Base-by-base conservation (phyloP, 2,888 invertebrate species). In the Mythimna pallens region DNA sequence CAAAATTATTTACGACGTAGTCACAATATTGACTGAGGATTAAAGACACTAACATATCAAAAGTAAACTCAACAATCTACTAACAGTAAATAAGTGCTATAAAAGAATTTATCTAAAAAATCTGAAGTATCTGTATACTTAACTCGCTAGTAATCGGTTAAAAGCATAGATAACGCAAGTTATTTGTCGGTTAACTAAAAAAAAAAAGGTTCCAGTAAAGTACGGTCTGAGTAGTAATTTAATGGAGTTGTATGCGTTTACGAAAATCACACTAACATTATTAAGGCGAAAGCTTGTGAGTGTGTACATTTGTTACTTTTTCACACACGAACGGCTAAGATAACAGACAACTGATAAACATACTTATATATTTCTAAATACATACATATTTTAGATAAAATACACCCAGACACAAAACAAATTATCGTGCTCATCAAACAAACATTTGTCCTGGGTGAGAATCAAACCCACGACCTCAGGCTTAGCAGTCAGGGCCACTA, bases 111-210 rank as follows among this genome's bases (percentile, higher is more conserved):
- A 85, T 87, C 86, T 73, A 69, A 85, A 83, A 80, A 76, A 87
- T 85, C 87, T 82, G 58, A 73, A 86, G 83, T 73, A 72, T 59
- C 58, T 77, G 70, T 65, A 36, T 50, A 50, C 74, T 84, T 69
- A 57, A 71, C 65, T 75, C 52, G 57, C 61, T 22, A 25, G 76
- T 78, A 85, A 87, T 87, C 87, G 76, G 86, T 86, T 86, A 79
- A 83, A 85, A 81, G 86, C 76, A 73, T 78, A 81, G 86, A 87
- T 86, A 86, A 85, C 77, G 65, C 36, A 36, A 65, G 70, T 63
- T 81, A 70, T 80, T 85, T 80, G 74, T 82, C 61, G 59, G 78
- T 73, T 81, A 58, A 76, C 77, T 72, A 47, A 84, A 65, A 79
- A 84, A n/a, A 79, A 85, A 86, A 83, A 8, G 52, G 73, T 70